Conservation (phyloP, 2,888 invertebrate species). For the Artemia sinica region DNA sequence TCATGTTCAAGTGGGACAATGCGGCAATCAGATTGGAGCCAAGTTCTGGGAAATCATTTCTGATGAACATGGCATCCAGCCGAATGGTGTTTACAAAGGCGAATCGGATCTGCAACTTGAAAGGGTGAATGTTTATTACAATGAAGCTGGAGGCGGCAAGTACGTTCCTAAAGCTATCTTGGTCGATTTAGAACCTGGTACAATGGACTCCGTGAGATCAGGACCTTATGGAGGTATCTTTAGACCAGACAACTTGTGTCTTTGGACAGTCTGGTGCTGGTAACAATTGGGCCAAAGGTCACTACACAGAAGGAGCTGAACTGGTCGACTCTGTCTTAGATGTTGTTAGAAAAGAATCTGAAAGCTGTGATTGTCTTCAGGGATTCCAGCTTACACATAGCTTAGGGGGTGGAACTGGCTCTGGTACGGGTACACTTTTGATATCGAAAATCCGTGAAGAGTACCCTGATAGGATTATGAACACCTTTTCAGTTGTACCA, state of each 20-base stretch:
- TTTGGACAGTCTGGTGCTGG: constrained; percentile 74
- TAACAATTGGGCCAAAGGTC: constrained; percentile 77
- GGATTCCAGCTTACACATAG: constrained; percentile 69
- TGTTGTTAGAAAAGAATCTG: constrained; percentile 25
- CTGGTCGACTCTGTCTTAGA: constrained; percentile 40
- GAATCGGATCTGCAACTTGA: constrained; percentile 40
- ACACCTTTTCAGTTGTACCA: constrained; percentile 62
- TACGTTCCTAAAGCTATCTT: constrained; percentile 85
- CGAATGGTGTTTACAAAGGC: constrained; percentile 72
- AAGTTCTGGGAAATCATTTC: constrained; percentile 94
- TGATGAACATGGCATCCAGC: constrained; percentile 84
- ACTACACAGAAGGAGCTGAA: constrained; percentile 82
- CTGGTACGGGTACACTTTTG: constrained; percentile 68
- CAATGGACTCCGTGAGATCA: constrained; percentile 28
- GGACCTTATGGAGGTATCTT: constrained; percentile 67
- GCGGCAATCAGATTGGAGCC: constrained; percentile 45
- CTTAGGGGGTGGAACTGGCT: constrained; percentile 71
- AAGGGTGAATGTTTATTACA: constrained; percentile 35
- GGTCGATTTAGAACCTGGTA: constrained; percentile 81
- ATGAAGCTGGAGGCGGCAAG: constrained; percentile 49
- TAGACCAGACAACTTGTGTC: constrained; percentile 84
- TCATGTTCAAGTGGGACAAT: constrained; percentile 45
- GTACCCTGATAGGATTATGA: constrained; percentile 72
- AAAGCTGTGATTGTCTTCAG: constrained; percentile 26
- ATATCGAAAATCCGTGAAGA: constrained; percentile 77